phyloP scores from a whole-genome alignment of 2,888 invertebrate species.

The Mechanitis messenoides region DNA sequence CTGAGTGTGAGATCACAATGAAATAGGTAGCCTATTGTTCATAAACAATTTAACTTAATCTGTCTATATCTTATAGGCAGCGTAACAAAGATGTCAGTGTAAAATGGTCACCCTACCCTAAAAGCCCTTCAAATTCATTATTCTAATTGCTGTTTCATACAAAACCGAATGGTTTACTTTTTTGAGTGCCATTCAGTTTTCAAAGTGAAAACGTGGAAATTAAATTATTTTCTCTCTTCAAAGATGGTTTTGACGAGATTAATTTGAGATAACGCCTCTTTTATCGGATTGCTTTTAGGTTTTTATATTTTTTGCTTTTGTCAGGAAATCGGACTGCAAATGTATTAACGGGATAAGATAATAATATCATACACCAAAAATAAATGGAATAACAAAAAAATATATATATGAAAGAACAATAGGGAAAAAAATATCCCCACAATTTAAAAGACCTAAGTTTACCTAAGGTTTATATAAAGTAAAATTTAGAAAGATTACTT shows the following conservation, averaged over 20 bases:
- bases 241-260: constrained; percentile 52
- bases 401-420: no score
- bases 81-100: constrained; percentile 13
- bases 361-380: no score
- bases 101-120: constrained; percentile 24
- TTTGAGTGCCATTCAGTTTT: constrained; percentile 60
- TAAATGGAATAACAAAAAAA: no score
- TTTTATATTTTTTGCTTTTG: no score
- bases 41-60: constrained; percentile 18
- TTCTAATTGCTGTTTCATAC: constrained; percentile 64
- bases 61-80: constrained; percentile 6
- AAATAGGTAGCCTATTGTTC: constrained; percentile 31
- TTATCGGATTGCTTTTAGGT: constrained; percentile 26
- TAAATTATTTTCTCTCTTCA: constrained; percentile 61
- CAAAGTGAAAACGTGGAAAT: constrained; percentile 62
- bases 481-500: background rate
- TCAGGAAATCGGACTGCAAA: background rate
- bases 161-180: constrained; percentile 57
- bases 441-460: no score
- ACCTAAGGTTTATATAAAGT: no score
- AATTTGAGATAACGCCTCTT: constrained; percentile 50
- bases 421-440: no score
- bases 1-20: constrained; percentile 32
- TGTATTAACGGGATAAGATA: background rate
- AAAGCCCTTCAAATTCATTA: constrained; percentile 66